These are phyloP conservation scores for Coptodon rendalli DNA, from an alignment of 2,113 vertebrate species.

Conservation along the genomic window DNA sequence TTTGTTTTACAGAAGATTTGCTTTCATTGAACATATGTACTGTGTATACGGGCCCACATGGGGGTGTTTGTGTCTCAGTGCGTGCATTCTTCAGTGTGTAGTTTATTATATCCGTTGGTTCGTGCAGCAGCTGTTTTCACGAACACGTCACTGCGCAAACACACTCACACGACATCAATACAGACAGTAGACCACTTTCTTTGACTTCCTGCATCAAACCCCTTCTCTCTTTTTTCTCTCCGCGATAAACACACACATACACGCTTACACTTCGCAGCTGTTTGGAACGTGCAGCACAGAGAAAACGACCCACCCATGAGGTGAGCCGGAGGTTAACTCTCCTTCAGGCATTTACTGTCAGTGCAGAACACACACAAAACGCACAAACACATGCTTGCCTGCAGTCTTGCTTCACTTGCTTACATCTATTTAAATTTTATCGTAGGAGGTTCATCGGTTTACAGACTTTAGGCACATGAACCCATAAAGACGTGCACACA, in stretches of 20 bases:
- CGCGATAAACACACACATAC: neutral
- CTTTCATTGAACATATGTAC: neutral
- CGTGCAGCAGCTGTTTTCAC: conserved; percentile 35
- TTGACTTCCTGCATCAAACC: conserved; percentile 6
- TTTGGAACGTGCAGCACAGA: conserved; percentile 42
- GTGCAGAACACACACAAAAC: neutral
- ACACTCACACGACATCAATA: conserved; percentile 25
- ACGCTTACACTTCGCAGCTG: conserved; percentile 34
- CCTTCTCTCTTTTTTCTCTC: neutral
- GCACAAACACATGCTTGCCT: neutral
- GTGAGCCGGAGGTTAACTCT: conserved; percentile 62
- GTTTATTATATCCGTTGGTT: conserved; percentile 11
- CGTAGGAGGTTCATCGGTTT: neutral
- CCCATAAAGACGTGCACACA: neutral
- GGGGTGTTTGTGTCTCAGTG: neutral
- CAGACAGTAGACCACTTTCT: conserved; percentile 19
- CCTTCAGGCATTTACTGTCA: conserved; percentile 45
- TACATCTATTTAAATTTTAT: neutral
- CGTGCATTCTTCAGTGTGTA: conserved; percentile 6
- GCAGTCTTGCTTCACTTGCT: neutral
- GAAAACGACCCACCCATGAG: conserved; percentile 57
- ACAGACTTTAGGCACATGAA: neutral
- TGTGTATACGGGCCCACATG: neutral
- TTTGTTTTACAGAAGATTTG: neutral
- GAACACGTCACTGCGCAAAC: conserved; percentile 35